phyloP scores from a whole-genome alignment of 2,888 invertebrate species.

The Euplagia quadripunctaria region DNA sequence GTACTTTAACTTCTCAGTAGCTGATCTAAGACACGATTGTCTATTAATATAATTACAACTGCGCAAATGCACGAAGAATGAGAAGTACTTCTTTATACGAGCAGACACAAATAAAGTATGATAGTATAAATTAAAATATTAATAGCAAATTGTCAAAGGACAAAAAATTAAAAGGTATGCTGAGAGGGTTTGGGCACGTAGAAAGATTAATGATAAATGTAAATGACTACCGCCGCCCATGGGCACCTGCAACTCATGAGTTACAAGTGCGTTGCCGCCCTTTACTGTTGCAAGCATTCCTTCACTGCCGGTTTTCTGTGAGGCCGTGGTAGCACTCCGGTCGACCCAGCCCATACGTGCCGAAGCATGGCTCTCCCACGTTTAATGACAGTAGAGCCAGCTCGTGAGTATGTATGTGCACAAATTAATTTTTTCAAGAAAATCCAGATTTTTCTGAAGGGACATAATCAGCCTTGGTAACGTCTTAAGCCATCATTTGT shows the following conservation, averaged over 20 bases:
- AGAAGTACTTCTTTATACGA: not conserved
- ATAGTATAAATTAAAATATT: not conserved
- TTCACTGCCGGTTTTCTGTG: too few relatives aligned
- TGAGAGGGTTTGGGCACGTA: not conserved
- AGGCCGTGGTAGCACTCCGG: too few relatives aligned
- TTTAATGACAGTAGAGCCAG: too few relatives aligned
- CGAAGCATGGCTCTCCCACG: too few relatives aligned
- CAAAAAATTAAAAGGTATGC: not conserved
- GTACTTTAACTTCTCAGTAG: slow-evolving; percentile 45
- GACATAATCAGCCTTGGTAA: not conserved
- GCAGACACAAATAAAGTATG: not conserved
- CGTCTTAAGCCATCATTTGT: not conserved
- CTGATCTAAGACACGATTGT: slow-evolving; percentile 34
- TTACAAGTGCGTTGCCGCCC: too few relatives aligned
- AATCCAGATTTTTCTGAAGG: not conserved
- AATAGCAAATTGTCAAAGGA: not conserved
- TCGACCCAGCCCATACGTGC: too few relatives aligned
- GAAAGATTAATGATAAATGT: too few relatives aligned
- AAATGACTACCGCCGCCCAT: too few relatives aligned
- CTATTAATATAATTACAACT: slow-evolving; percentile 30
- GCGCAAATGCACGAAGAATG: slow-evolving; percentile 13
- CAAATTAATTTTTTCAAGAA: not conserved
- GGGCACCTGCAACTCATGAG: too few relatives aligned
- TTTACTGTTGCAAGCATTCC: too few relatives aligned
- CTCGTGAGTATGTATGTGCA: too few relatives aligned